phyloP scores from a whole-genome alignment of 2,113 vertebrate genomes.

The Silurus glanis region DNA sequence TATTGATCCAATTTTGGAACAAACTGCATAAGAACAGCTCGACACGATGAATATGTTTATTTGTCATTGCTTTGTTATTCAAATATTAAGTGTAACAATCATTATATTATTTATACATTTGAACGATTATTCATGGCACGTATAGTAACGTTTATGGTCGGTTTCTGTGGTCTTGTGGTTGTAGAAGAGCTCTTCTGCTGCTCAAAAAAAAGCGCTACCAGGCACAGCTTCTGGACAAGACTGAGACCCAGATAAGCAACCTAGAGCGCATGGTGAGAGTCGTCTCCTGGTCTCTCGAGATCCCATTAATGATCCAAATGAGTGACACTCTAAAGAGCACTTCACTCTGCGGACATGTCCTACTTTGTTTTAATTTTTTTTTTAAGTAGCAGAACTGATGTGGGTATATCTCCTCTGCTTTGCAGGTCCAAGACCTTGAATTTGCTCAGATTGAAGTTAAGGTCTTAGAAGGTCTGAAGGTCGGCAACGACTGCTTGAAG shows the following conservation, averaged over 20 bases:
- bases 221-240: conserved; percentile 87
- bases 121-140: neutral
- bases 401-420: neutral
- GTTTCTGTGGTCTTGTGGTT: conserved; percentile 21
- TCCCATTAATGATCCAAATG: conserved; percentile 27
- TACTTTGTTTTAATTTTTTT: conserved; percentile 6
- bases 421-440: conserved; percentile 91
- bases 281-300: conserved; percentile 13
- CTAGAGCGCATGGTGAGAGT: conserved; percentile 85
- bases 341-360: conserved; percentile 21
- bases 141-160: neutral
- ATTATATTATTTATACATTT: neutral
- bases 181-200: conserved; percentile 85
- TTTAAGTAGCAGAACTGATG: conserved; percentile 16
- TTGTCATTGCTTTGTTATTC: neutral
- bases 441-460: conserved; percentile 93
- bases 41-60: neutral
- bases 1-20: neutral
- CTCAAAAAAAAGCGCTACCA: conserved; percentile 93
- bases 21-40: neutral
- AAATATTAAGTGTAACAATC: neutral
- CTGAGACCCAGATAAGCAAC: conserved; percentile 90
- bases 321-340: conserved; percentile 26
- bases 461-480: conserved; percentile 86
- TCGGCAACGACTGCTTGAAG: conserved; percentile 89